Evolutionary conservation across 2,113 vertebrate genomes (phyloP), one percentile per base, ranked within the genome.

Genomic region (Chloebia gouldiae): DNA sequence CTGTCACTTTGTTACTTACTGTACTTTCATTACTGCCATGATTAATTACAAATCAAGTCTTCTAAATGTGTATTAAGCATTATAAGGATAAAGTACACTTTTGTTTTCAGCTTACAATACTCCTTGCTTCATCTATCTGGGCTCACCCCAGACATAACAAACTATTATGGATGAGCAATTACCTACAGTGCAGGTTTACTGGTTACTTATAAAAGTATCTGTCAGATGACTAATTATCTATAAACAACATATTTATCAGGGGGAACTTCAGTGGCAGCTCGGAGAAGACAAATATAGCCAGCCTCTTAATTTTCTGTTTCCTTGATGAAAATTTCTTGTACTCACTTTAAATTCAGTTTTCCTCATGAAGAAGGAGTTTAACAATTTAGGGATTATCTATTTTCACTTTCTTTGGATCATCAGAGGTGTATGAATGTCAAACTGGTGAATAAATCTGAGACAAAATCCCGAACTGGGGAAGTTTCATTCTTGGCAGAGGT

Each of bases 201-300:
- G 45, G 42, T 51, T 93, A 47, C 40, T 92, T 93, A 59, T 47
- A 49, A 80, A 93, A 85, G 69, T 56, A 73, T 92, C 17, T 82
- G 64, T 91, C 15, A 53, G 23, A 73, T 92, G 42, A 70, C 15
- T 90, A 73, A 79, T 88, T 93, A 86, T 44, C 14, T 92, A 53
- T 83, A 85, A 95, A 80, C 33, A 71, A 76, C 39, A 20, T 80
- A 92, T 95, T 92, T 92, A 61, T 91, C 25, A 86, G 42, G 28
- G 20, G 25, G 16, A 45, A 30, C 61, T 64, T 65, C 51, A 71
- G 6, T 86, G 47, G 75, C 85, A 86, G 31, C 37, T 83, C 19
- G 42, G 84, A 68, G 39, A 65, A 92, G 72, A 71, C 12, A 91
- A 78, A 57, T 51, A 30, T 7, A 23, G 23, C 21, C 10, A 93